Evolutionary conservation across 2,888 invertebrate species (phyloP), one percentile per base, ranked within the genome.

Genomic region (Hipparchia sbordonii): DNA sequence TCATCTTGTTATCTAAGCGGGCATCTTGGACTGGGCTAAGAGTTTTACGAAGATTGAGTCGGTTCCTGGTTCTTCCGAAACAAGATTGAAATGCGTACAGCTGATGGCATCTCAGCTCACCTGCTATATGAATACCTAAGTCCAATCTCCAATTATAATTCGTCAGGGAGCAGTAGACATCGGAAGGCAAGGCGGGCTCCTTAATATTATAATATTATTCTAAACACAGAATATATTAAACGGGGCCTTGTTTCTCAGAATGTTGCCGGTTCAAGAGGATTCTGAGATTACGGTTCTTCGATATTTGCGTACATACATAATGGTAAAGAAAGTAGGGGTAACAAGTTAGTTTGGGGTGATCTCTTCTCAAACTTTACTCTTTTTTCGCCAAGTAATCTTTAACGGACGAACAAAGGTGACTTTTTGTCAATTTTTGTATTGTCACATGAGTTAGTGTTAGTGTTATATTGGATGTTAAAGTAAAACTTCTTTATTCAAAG

Each of bases 171-270:
- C 84, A 83, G 81, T 3, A 59, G 59, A 10, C 59, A 10, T 59
- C 80, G 82, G 81, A 81, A 80, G 80, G 78, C 82, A 74, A 80
- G 81, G 77, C 78, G 79, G 80, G 80, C 88, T 87, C 85, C 89
- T 92, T 89, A 90, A 90, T 92, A 92, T 92, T 92, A 90, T 92
- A 92, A 92, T 92, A 85, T 88, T 91, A 92, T 92, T 92, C 91
- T 88, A 89, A 92, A 91, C 90, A 91, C 83, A 84, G 92, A 91
- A 92, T 93, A 92, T 83, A 91, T 92, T 91, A 91, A 82, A 81
- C 52, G 80, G 73, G 74, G 71, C 83, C 82, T 83, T 85, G 84
- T 81, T 78, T 78, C 78, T 72, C 78, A 72, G 78, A 67, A 79
- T 80, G 81, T 77, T 77, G 79, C 74, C 73, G 70, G 70, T 77